Base-by-base conservation (phyloP, 1,140 invertebrate genomes). In the Zeugodacus cucurbitae region DNA sequence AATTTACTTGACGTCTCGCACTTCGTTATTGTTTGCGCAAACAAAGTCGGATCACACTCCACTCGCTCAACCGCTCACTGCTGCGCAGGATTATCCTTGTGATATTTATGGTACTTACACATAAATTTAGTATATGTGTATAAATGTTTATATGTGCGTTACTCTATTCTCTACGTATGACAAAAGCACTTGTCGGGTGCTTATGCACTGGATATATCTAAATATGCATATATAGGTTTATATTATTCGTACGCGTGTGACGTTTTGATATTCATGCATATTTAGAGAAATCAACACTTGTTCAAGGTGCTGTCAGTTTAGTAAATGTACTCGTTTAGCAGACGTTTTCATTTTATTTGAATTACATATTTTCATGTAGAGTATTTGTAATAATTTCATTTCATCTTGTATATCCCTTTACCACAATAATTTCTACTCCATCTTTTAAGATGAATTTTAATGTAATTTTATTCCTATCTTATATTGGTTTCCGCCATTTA, bases 1-100 rank as follows among this genome's bases (percentile, higher is more conserved):
- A 82, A 48, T 48, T 48, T 48, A 48, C 41, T 26, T 82, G 26
- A n/a, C 34, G 70, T 44, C 74, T 82, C 37, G n/a, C 74, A 82
- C 41, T 82, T 82, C 41, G 37, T 82, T 48, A 82, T 82, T 82
- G 74, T 41, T 82, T 82, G 20, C 22, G 41, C 37, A 82, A 82
- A 48, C 41, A 82, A 3, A 11, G n/a, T 44, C 41, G 34, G 7
- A 41, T 74, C 22, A 41, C 41, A 44, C n/a, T 82, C 41, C 41
- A 44, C n/a, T 82, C 41, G 14, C 7, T 41, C n/a, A 82, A 17
- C 20, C 41, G 37, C 44, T 8, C 37, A 48, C 41, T 82, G 14
- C 22, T 22, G 44, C 10, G 20, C 32, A 29, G n/a, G n/a, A 37
- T 82, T 82, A 44, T 48, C 37, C 37, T 82, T 48, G 22, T 5